Percentiles rank a stretch among this genome's conserved stretches.
Conservation (phyloP, 2,113 vertebrate species). For the Protobothrops mucrosquamatus region DNA sequence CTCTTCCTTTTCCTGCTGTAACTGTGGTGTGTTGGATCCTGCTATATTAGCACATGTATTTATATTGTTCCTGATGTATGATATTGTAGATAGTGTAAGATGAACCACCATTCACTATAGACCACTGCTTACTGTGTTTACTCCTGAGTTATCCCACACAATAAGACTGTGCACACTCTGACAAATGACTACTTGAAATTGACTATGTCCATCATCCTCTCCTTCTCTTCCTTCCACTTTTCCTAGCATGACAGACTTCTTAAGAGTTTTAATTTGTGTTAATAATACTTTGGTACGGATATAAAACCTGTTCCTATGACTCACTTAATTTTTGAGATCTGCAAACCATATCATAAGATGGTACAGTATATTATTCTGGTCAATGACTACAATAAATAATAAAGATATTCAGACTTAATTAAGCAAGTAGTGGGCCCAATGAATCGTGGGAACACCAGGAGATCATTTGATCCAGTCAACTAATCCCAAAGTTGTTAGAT, state of each 20-base stretch:
- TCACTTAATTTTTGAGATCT: not conserved
- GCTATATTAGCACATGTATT: too few species aligned
- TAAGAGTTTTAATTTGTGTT: not conserved
- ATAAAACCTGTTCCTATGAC: not conserved
- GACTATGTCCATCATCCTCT: not conserved
- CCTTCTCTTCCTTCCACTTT: not conserved
- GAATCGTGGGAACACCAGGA: not conserved
- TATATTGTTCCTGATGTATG: too few species aligned
- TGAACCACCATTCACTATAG: too few species aligned
- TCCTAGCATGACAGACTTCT: not conserved
- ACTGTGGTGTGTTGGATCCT: too few species aligned
- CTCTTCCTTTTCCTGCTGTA: too few species aligned
- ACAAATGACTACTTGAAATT: too few species aligned
- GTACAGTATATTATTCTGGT: not conserved
- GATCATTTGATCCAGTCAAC: not conserved
- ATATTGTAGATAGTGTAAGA: too few species aligned
- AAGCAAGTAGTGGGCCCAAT: not conserved
- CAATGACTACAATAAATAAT: not conserved
- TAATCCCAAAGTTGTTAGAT: not conserved
- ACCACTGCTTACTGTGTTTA: too few species aligned
- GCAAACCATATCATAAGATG: not conserved
- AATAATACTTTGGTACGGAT: not conserved
- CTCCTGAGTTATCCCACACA: too few species aligned
- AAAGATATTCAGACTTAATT: not conserved
- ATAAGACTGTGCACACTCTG: too few species aligned